Base-by-base conservation (phyloP, 2,797 vertebrate species). In the Apogon hyalosoma region DNA sequence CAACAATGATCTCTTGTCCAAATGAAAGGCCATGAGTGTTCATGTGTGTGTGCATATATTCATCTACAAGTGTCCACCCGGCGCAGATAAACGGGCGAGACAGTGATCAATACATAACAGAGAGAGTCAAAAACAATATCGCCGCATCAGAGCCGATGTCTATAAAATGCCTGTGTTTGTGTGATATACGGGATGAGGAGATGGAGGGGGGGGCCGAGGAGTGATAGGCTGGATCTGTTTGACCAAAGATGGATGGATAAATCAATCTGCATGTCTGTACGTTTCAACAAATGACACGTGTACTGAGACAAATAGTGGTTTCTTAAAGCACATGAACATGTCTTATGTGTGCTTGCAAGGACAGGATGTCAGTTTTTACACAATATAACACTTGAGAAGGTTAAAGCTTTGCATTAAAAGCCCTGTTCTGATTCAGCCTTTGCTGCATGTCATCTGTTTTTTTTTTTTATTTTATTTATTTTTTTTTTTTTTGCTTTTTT, bases 61-160 rank as follows among this genome's bases (percentile, higher is more conserved):
- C 85, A 84, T 90, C 87, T 87, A 79, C 85, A 87, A 84, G 80
- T 80, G 83, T 88, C 79, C 90, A 70, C 69, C 75, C 79, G 19
- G 85, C 75, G 80, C 86, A 90, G 88, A 93, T 89, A 91, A 92
- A 89, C 87, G 87, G 87, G 72, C 77, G 15, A 80, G 77, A 47
- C 28, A 18, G 53, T 73, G 86, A 92, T 93, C 90, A 73, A 94
- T 93, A 88, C 87, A 81, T 82, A 89, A 89, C 87, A 76, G 75
- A 87, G 78, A 75, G 67, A 86, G 87, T 83, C 80, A 88, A 87
- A 90, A 91, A 92, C 89, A 87, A 90, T 88, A 86, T 78, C 46
- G 55, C 73, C 58, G 75, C 73, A 75, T 65, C 63, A 33, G 64
- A 64, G 49, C 56, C 54, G 9, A 43, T 60, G 68, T 85, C 77